Conservation (phyloP, 2,113 vertebrate genomes). For the Notechis scutatus region DNA sequence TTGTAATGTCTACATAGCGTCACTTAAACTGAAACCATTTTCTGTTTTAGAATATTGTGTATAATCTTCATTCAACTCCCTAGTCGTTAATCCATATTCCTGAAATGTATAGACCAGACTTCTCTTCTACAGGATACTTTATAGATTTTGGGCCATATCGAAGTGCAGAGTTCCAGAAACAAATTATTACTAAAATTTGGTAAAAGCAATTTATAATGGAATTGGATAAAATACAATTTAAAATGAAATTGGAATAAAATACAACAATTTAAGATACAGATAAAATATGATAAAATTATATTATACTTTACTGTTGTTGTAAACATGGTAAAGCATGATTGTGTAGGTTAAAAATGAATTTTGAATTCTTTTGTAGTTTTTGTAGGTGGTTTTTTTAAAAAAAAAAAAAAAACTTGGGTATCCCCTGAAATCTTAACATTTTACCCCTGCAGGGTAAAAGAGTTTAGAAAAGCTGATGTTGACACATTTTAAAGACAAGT, state of each 20-base stretch:
- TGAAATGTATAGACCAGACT: not conserved
- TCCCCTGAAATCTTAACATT: not conserved
- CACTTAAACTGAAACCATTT: not conserved
- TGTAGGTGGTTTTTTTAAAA: not conserved
- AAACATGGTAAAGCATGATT: not conserved
- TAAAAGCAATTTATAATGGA: too few relatives aligned
- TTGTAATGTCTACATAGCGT: not conserved
- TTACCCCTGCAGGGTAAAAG: not conserved
- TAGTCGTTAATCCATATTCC: not conserved
- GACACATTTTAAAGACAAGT: not conserved
- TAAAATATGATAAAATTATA: too few relatives aligned
- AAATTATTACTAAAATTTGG: too few relatives aligned
- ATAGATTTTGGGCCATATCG: not conserved
- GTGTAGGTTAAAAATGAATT: not conserved
- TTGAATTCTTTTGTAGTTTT: not conserved
- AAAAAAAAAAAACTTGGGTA: not conserved
- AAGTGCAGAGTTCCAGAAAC: too few relatives aligned
- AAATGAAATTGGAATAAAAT: too few relatives aligned
- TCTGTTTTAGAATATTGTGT: not conserved
- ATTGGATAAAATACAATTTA: too few relatives aligned
- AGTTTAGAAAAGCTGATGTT: not conserved
- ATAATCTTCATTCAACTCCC: not conserved
- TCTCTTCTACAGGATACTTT: not conserved
- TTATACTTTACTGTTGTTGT: not conserved
- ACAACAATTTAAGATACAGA: too few relatives aligned